Evolutionary conservation across 2,113 vertebrate species (phyloP), one percentile per base, ranked within the genome.

Genomic region (Sceloporus undulatus): DNA sequence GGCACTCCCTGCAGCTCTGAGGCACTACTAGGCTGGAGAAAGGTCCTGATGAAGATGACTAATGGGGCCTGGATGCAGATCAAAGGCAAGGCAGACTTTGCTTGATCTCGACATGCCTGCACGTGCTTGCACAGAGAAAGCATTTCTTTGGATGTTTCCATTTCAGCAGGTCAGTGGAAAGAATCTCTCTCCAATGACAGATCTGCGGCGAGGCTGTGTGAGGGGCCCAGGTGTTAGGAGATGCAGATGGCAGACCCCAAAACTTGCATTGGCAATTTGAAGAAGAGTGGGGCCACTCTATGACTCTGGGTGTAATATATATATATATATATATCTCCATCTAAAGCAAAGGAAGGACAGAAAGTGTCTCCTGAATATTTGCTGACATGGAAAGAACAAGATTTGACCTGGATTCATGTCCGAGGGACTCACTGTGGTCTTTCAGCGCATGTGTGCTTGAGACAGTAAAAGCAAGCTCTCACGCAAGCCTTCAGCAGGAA

Each of bases 101-200:
- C 84, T 59, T 77, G 87, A 88, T 83, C 81, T 86, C 88, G n/a
- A 66, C 79, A 77, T 82, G 71, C 85, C 59, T 82, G 73, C 84
- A 70, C 18, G 71, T 77, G 79, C 54, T 19, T 68, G 48, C 65
- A 48, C 62, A 90, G 73, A 73, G 79, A 82, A 86, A 86, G 68
- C 79, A 59, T 82, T 90, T 86, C 73, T 77, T 71, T 71, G 88
- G 73, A 82, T 70, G 34, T 77, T 82, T 89, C 84, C 79, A 77
- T 81, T 86, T 76, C 73, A 88, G 87, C 87, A 88, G 83, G 88
- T 75, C 88, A 25, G 84, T 82, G 84, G 79, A 82, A 82, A 81
- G 71, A 42, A 25, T 77, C 78, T 77, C 40, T 81, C 71, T 82
- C 10, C n/a, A 81, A 7, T n/a, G 79, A 82, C 40, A 42, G 88